These are phyloP conservation scores for Minunthozetes semirufus DNA, from an alignment of 2,888 invertebrate species.

Conservation along the genomic window DNA sequence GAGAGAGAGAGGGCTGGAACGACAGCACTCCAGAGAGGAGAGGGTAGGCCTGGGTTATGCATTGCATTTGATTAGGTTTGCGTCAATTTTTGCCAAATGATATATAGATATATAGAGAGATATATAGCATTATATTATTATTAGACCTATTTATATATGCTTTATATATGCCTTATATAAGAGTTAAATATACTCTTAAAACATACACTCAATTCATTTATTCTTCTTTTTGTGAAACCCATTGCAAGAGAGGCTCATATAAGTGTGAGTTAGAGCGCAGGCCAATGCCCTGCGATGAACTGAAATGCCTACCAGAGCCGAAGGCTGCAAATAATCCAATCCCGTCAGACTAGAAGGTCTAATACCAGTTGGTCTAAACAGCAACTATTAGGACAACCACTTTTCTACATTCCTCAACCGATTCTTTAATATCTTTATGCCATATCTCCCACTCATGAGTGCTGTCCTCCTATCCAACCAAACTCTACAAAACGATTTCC, in stretches of 20 bases:
- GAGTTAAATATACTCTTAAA: conserved; percentile 26
- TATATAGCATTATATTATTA: conserved; percentile 27
- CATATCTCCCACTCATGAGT: conserved; percentile 29
- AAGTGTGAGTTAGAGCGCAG: background rate
- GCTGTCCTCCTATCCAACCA: conserved; percentile 12
- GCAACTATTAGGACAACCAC: conserved; percentile 30
- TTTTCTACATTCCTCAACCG: conserved; percentile 16
- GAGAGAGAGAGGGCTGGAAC: background rate
- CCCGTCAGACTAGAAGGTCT: conserved; percentile 28
- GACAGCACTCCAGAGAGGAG: background rate
- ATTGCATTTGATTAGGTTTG: conserved; percentile 22
- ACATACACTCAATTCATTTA: conserved; percentile 21
- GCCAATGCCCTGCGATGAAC: conserved; percentile 27
- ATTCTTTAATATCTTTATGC: conserved; percentile 29
- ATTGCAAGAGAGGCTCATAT: conserved; percentile 20
- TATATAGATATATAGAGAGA: too few species aligned
- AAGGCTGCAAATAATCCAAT: conserved; percentile 10
- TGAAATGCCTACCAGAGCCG: conserved; percentile 29
- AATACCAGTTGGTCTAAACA: conserved; percentile 25
- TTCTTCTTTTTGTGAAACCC: conserved; percentile 12
- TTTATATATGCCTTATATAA: conserved; percentile 10
- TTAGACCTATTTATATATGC: conserved; percentile 23
- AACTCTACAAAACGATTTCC: background rate
- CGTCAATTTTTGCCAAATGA: conserved; percentile 29
- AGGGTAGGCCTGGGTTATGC: background rate